Percentiles rank a stretch among this genome's conserved stretches.
These are phyloP conservation scores for Beroe forskalii DNA, from an alignment of 37 sponge, comb jelly and placozoan species.

Conservation along the genomic window DNA sequence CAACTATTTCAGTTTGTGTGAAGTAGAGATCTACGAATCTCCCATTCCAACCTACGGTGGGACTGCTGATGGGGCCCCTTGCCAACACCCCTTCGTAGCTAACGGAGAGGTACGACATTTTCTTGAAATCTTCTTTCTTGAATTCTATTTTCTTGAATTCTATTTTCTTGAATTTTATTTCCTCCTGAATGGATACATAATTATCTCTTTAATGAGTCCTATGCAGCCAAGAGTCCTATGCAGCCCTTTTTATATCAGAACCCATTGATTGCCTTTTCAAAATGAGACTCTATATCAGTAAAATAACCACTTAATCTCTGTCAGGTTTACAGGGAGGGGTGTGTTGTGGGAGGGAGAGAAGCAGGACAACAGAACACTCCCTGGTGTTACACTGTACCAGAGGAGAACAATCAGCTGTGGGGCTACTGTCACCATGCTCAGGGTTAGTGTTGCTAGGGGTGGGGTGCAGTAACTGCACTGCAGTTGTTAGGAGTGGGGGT, in stretches of 20 bases:
- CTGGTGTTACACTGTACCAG: conserved; percentile 54
- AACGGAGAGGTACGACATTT: not conserved
- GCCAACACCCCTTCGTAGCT: conserved; percentile 49
- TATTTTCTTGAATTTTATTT: too few relatives aligned
- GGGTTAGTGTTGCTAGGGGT: too few relatives aligned
- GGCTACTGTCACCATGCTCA: conserved; percentile 61
- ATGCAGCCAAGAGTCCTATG: too few relatives aligned
- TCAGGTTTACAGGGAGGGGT: conserved; percentile 26
- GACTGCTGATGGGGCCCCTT: conserved; percentile 3
- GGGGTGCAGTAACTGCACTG: too few relatives aligned
- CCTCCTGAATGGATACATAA: too few relatives aligned
- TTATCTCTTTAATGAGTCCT: too few relatives aligned
- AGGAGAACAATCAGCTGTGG: conserved; percentile 24
- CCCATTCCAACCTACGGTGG: conserved; percentile 22
- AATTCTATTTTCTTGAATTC: too few relatives aligned
- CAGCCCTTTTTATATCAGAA: too few relatives aligned
- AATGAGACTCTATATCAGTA: too few relatives aligned
- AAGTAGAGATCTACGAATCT: conserved; percentile 22
- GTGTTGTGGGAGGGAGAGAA: conserved; percentile 39
- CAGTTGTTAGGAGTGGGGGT: too few relatives aligned
- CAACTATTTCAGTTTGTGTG: conserved; percentile 35
- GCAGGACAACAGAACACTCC: not conserved
- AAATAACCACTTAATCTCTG: too few relatives aligned
- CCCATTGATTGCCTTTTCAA: too few relatives aligned
- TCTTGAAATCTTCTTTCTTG: not conserved